Conservation (phyloP, 2,113 vertebrate species). For the Xenotilapia caudafasciata region DNA sequence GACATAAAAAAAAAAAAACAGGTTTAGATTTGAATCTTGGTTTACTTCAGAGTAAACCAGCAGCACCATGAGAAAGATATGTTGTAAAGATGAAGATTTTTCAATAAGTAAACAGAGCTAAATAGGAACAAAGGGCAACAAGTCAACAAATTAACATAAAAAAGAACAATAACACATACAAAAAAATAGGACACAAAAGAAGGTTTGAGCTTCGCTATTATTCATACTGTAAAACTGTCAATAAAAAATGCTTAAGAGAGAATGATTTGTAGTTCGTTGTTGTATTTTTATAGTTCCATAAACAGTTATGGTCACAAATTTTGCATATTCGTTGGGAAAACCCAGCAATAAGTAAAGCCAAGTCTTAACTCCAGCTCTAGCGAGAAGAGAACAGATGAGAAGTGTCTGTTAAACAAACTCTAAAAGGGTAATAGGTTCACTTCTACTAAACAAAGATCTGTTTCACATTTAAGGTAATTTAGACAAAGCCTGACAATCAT, state of each 20-base stretch:
- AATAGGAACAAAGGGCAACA: background rate
- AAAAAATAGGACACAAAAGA: background rate
- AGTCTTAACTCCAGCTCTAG: background rate
- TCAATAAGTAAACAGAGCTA: background rate
- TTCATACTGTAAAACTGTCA: background rate
- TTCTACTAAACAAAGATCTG: background rate
- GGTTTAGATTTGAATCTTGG: background rate
- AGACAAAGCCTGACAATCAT: background rate
- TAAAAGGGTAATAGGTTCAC: background rate
- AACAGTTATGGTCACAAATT: background rate
- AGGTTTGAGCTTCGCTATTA: background rate
- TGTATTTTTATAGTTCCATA: background rate
- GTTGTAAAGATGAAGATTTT: background rate
- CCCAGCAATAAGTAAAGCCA: background rate
- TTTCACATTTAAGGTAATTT: background rate
- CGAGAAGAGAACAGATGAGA: background rate
- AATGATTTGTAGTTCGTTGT: background rate
- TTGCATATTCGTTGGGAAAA: background rate
- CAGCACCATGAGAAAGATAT: background rate
- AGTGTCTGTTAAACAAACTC: background rate
- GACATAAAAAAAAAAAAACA: background rate
- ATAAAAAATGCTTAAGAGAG: background rate
- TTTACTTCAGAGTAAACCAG: background rate
- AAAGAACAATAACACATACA: background rate
- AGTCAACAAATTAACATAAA: background rate